Conservation (phyloP, 2,888 invertebrate genomes). For the Ecliptopera silaceata region DNA sequence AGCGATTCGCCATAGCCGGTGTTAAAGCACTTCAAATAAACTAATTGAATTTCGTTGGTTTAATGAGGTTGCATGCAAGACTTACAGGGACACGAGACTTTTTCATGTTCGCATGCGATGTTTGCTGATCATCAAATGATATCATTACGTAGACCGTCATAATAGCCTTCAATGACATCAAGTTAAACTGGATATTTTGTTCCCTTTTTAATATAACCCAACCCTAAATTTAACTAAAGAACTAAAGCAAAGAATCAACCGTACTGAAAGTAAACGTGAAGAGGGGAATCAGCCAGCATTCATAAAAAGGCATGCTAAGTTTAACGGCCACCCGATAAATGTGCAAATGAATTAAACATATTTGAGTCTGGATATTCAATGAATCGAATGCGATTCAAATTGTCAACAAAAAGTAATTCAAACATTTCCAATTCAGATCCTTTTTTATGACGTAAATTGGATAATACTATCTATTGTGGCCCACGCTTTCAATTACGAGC, state of each 20-base stretch:
- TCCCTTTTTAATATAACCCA: too few relatives aligned
- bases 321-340: conserved; percentile 23
- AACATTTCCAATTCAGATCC: conserved; percentile 16
- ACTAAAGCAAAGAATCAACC: too few relatives aligned
- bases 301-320: conserved; percentile 17
- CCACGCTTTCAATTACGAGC: conserved; percentile 20
- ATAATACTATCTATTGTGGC: conserved; percentile 16
- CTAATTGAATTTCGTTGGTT: conserved; percentile 30
- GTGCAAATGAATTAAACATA: too few relatives aligned
- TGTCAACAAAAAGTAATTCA: conserved; percentile 21
- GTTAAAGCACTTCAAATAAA: conserved; percentile 29
- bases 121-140: too few relatives aligned
- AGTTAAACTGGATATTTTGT: too few relatives aligned
- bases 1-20: conserved; percentile 28
- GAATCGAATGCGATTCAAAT: conserved; percentile 24
- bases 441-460: conserved; percentile 20
- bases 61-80: background rate
- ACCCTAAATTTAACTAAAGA: too few relatives aligned
- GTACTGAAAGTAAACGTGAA: background rate
- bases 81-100: background rate
- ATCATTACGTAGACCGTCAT: too few relatives aligned
- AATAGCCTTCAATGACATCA: too few relatives aligned
- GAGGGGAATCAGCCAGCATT: conserved; percentile 5
- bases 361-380: conserved; percentile 21
- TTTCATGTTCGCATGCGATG: background rate